Evolutionary conservation across 2,797 vertebrate species (phyloP).

Genomic region (Anas bahamensis): DNA sequence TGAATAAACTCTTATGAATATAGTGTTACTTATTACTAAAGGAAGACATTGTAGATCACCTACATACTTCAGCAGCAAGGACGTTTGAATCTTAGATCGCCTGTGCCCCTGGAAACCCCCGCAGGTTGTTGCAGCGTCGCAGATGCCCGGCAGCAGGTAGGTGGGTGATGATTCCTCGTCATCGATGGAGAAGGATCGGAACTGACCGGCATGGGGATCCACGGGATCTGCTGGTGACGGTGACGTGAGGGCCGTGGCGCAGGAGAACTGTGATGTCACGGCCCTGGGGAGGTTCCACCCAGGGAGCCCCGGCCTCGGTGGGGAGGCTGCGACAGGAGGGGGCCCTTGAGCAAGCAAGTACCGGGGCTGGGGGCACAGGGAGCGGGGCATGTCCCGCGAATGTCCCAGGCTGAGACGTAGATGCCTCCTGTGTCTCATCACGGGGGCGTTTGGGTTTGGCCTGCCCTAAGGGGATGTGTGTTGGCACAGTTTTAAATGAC

Average conservation of each 20-base stretch:
- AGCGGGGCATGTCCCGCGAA: too few species aligned
- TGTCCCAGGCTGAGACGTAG: too few species aligned
- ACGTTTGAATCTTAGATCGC: not conserved
- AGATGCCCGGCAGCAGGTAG: not conserved
- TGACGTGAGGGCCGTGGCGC: too few species aligned
- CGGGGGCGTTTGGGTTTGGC: not conserved
- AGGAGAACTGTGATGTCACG: not conserved
- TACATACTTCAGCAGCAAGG: not conserved
- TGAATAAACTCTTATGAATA: not conserved
- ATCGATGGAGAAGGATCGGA: too few species aligned
- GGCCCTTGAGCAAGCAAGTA: not conserved
- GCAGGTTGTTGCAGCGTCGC: not conserved
- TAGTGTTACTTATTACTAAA: not conserved
- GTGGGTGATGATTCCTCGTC: too few species aligned
- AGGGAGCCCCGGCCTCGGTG: too few species aligned
- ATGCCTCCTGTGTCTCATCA: not conserved
- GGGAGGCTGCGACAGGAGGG: conserved; percentile 46
- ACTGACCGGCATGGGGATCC: too few species aligned
- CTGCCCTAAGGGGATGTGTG: not conserved
- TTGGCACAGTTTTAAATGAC: not conserved
- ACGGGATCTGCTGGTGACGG: too few species aligned
- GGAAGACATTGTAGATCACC: not conserved
- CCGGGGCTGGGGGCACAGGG: too few species aligned
- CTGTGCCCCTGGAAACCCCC: not conserved
- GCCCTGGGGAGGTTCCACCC: too few species aligned